phyloP scores from a whole-genome alignment of 2,888 invertebrate genomes.

The Epirrhoe alternata region DNA sequence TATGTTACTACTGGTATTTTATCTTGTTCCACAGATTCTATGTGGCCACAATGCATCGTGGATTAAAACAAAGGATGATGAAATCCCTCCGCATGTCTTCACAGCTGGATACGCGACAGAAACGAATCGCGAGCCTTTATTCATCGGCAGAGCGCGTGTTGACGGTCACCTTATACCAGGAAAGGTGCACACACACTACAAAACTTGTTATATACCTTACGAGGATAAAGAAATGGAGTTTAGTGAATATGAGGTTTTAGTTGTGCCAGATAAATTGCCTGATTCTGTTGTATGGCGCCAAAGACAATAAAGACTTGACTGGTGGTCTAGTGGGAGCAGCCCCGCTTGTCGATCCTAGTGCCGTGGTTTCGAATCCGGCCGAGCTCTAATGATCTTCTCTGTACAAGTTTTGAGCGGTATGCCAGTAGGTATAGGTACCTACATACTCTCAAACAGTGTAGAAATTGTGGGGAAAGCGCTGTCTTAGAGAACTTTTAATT shows the following conservation, averaged over 20 bases:
- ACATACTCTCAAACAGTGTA: no score
- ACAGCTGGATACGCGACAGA: slow-evolving; percentile 28
- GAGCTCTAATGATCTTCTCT: no score
- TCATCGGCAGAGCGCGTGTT: slow-evolving; percentile 33
- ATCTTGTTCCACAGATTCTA: slow-evolving; percentile 31
- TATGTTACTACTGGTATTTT: background rate
- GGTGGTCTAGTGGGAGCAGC: no score
- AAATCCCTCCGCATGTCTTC: slow-evolving; percentile 30
- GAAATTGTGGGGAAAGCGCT: no score
- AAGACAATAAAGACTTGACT: background rate
- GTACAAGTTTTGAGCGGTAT: no score
- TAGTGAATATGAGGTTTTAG: slow-evolving; percentile 30
- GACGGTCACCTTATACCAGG: slow-evolving; percentile 32
- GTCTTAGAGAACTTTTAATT: no score
- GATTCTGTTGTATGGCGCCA: slow-evolving; percentile 19
- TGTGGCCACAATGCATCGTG: slow-evolving; percentile 35
- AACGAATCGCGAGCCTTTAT: slow-evolving; percentile 23
- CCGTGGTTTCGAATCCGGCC: no score
- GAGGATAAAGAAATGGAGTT: slow-evolving; percentile 15
- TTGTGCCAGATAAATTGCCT: slow-evolving; percentile 19
- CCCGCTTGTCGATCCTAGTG: no score
- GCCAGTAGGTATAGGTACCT: no score
- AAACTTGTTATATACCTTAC: slow-evolving; percentile 32
- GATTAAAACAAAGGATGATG: slow-evolving; percentile 17
- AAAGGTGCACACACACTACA: slow-evolving; percentile 36